phyloP scores from a whole-genome alignment of 1,140 invertebrate genomes.

The Heliconius hewitsoni region DNA sequence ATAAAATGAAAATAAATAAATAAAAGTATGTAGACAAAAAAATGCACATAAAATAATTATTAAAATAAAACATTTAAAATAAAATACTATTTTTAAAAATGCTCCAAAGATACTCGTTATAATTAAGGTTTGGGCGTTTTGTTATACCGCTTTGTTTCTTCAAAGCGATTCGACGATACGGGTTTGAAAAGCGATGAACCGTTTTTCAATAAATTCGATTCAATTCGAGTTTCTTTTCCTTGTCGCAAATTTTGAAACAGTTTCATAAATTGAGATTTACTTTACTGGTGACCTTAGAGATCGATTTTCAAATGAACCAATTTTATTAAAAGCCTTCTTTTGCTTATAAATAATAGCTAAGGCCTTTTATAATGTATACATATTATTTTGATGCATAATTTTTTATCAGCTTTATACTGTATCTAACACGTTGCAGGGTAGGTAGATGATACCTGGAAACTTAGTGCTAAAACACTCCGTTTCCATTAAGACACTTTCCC shows the following conservation, averaged over 20 bases:
- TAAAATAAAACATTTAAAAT: neutral
- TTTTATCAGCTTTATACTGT: too few species aligned
- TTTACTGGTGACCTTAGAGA: conserved; percentile 5
- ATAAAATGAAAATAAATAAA: too few species aligned
- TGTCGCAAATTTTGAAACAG: conserved; percentile 21
- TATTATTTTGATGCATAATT: too few species aligned
- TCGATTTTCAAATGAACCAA: neutral
- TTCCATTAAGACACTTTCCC: too few species aligned
- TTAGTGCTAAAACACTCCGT: too few species aligned
- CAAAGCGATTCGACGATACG: conserved; percentile 15
- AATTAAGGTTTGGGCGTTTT: neutral
- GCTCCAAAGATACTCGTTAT: neutral
- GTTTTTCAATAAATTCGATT: conserved; percentile 21
- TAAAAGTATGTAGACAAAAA: too few species aligned
- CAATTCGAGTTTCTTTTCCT: neutral
- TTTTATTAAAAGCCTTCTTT: neutral
- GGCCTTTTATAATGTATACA: neutral
- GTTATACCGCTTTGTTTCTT: conserved; percentile 11
- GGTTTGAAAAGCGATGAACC: conserved; percentile 19
- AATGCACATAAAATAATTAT: neutral
- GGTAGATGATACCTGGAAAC: too few species aligned
- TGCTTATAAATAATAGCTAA: neutral
- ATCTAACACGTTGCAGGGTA: too few species aligned
- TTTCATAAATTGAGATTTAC: conserved; percentile 28
- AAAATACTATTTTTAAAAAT: neutral